Evolutionary conservation across 2,888 invertebrate species (phyloP).

Genomic region (Pachymerium ferrugineum): DNA sequence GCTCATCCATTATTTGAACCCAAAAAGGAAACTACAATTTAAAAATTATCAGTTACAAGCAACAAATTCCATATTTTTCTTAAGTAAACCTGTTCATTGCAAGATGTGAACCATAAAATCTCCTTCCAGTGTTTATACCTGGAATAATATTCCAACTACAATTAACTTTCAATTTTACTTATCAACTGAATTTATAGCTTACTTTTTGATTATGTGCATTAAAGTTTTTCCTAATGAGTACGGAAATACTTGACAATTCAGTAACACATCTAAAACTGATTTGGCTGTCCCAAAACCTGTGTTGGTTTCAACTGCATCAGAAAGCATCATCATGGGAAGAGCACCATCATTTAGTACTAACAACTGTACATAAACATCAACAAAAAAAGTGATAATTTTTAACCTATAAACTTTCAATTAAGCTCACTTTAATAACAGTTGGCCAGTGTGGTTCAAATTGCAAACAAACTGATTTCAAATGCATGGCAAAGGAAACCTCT

Average conservation of each 20-base stretch:
- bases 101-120: background rate
- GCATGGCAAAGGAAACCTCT: no score
- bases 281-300: background rate
- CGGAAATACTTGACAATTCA: background rate
- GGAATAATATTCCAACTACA: background rate
- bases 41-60: no score
- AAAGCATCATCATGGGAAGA: background rate
- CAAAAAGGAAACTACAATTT: background rate
- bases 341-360: background rate
- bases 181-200: no score
- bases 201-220: background rate
- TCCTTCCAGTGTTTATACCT: background rate
- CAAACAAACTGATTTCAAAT: background rate
- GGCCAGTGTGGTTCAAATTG: background rate
- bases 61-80: no score
- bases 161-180: background rate
- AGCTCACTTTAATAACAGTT: no score
- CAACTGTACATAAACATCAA: no score
- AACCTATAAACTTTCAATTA: no score
- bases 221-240: background rate
- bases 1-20: background rate
- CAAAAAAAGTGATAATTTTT: no score
- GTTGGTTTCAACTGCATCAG: background rate
- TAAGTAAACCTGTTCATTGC: background rate
- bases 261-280: background rate